These are phyloP conservation scores for Drosophila formosana DNA, from an alignment of 2,888 invertebrate genomes.

Conservation along the genomic window DNA sequence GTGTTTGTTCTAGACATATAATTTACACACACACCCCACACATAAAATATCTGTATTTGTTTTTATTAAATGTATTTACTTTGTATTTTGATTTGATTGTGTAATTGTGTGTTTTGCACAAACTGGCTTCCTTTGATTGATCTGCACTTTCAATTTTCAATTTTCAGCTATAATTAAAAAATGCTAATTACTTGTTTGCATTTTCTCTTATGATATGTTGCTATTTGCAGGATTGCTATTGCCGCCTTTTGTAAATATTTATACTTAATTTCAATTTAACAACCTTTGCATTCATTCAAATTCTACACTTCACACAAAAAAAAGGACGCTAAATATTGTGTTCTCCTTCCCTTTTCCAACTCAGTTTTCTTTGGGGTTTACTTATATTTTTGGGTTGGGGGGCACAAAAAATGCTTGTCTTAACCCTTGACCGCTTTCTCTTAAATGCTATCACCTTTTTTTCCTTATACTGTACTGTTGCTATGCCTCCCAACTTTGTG, in stretches of 20 bases:
- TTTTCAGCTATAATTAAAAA: conserved; percentile 50
- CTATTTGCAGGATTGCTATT: conserved; percentile 59
- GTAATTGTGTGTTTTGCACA: too few species aligned
- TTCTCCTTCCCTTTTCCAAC: conserved; percentile 18
- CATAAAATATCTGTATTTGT: conserved; percentile 27
- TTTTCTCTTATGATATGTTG: conserved; percentile 70
- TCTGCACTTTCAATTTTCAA: conserved; percentile 42
- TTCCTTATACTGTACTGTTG: conserved; percentile 20
- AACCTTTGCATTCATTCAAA: conserved; percentile 59
- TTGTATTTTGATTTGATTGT: conserved; percentile 22
- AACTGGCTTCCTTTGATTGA: conserved; percentile 36
- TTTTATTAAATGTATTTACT: conserved; percentile 23
- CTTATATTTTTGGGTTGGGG: neutral
- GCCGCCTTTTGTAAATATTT: conserved; percentile 74
- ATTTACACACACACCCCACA: conserved; percentile 7
- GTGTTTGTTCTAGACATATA: conserved; percentile 43
- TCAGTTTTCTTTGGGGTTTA: conserved; percentile 5
- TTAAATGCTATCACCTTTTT: conserved; percentile 60
- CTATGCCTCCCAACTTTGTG: conserved; percentile 12
- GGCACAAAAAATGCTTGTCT: conserved; percentile 55
- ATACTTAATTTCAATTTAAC: conserved; percentile 73
- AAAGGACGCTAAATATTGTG: conserved; percentile 52
- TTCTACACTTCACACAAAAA: conserved; percentile 28
- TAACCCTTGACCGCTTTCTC: conserved; percentile 47
- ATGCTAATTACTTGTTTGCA: conserved; percentile 57